Evolutionary conservation across 2,888 invertebrate genomes (phyloP), one percentile per base, ranked within the genome.

Genomic region (Dasypogon diadema): DNA sequence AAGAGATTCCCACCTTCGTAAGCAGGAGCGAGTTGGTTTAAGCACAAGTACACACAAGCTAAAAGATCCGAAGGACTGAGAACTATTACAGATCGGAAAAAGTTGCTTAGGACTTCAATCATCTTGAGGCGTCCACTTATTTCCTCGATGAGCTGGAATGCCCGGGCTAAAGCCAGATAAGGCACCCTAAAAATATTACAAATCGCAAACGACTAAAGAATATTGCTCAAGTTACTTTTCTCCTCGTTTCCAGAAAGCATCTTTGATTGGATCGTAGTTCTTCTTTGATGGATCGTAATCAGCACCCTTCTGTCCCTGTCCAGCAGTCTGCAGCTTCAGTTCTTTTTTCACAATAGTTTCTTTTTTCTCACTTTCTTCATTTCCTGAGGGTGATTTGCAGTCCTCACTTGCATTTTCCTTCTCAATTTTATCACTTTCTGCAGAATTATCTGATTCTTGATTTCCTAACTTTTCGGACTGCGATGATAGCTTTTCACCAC

Each of bases 21-120:
- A 0, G 98, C 96, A 0, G 99, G 99, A 0, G 96, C 98, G 55
- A 99, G 87, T 85, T 95, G 93, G 86, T 99, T 99, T n/a, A 99
- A 89, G 82, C 97, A 97, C 79, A 99, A 87, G 85, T 99, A 99
- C 16, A 99, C 90, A 80, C 96, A 95, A 0, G 94, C 91, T 74
- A 97, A 83, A 77, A 99, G 87, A 85, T 99, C 98, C n/a, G 92
- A 90, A 0, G 98, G 97, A 16, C 93, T 94, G 54, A 97, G 87
- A 2, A 91, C 90, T 24, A 97, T 93, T 12, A 98, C 96, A 0
- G 98, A 98, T 16, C 95, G 90, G 78, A 97, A 92, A 85, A 93
- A 98, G 86, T 99, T 99, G 81, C 94, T 91, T 55, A 99, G 86
- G 65, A 94, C 94, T 84, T 98, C 96, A 2, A 98, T 91, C 83